Base-by-base conservation (phyloP, 2,888 invertebrate species). In the Dynastes tityus region DNA sequence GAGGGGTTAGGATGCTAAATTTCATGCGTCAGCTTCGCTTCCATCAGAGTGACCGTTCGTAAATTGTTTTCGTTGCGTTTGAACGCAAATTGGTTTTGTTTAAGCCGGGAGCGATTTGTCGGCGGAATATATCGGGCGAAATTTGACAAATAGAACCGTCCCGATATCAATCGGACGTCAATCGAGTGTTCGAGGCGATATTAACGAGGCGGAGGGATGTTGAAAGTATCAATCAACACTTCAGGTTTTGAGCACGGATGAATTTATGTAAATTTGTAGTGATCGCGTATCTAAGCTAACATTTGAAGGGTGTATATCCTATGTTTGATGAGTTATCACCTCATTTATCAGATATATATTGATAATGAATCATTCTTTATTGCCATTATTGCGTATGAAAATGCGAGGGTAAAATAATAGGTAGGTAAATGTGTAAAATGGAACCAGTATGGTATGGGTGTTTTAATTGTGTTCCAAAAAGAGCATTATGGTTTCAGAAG, bases 61-160 rank as follows among this genome's bases (percentile, higher is more conserved):
- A 61, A 61, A 27, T 61, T 61, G 61, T 61, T 61, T 61, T 61
- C 27, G 61, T 61, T 27, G 11, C 27, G 61, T 27, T 61, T 22
- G 22, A 22, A 22, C 27, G 61, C 61, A 61, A 61, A 61, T 61
- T 61, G 61, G 61, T 61, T 27, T 61, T 61, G 29, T 61, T 61
- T 22, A 11, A 61, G 61, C 61, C 61, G 61, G 27, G 11, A 29
- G 61, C 61, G 61, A 61, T 61, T 61, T 61, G 61, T 61, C 29
- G 27, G 27, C 6, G 16, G 55, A 0, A 45, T 45, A 45, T 45
- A 11, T 22, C 55, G 55, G 55, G n/a, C 22, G 16, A 61, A 61
- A 61, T 61, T 61, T 61, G 61, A 61, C 61, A 61, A 61, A 61
- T 29, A 61, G 61, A 53, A 53, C 16, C n/a, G n/a, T 53, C 5